Evolutionary conservation across 2,888 invertebrate genomes (phyloP), one percentile per base, ranked within the genome.

Genomic region (Drepana falcataria): DNA sequence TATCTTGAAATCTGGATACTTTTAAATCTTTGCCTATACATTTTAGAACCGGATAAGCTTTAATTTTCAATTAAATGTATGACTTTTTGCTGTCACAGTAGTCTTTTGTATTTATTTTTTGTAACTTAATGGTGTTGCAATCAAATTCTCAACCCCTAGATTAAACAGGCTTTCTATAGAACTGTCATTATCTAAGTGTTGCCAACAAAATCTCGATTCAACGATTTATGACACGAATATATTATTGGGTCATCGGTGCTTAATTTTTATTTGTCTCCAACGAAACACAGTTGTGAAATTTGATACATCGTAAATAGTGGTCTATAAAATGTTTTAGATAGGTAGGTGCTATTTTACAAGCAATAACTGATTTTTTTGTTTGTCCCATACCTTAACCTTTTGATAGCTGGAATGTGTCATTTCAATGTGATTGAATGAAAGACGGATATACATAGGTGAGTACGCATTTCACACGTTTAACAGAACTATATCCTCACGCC

Each of bases 221-320:
- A 33, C 40, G 33, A 37, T 49, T 49, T 40, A 40, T 40, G 4
- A 44, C 44, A 40, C 6, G 4, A 49, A 49, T 33, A 37, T 49
- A 35, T 35, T 49, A 49, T 5, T 40, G 49, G 40, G 21, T 49
- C 49, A 33, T 49, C 33, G 33, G 4, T 35, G 6, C n/a, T 48
- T 34, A 64, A 48, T 57, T 57, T 55, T 59, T 53, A 6, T 44
- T 58, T 52, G 47, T 63, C 59, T 56, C 66, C 64, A 60, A 62
- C 55, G n/a, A 41, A 54, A 47, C 52, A 57, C 48, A 59, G 63
- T 61, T 72, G 65, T 72, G 71, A 66, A 76, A 78, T 63, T 66
- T 53, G 69, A 77, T 73, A 71, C 64, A 54, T 69, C 70, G 66
- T 76, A 66, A 75, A 73, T 64, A 48, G 51, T 53, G 53, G 56